A percentile compares a stretch with the other conserved stretches of the same genome.
Evolutionary conservation across 2,888 invertebrate species (phyloP).

Genomic region (Torymus texanus): DNA sequence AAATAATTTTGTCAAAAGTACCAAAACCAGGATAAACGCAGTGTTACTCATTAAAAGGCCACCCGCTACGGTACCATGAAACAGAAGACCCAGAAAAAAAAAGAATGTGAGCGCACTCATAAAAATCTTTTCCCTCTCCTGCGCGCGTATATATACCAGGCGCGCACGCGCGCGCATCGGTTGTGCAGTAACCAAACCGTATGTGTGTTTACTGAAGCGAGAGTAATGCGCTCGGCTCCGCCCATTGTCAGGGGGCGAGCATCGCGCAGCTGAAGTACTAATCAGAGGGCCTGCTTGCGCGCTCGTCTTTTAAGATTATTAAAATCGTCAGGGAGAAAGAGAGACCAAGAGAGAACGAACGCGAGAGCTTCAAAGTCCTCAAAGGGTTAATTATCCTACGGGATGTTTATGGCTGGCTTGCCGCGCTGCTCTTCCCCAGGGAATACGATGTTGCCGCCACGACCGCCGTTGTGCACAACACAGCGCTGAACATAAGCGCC

Average conservation of each 20-base stretch:
- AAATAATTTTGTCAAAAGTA: too few relatives aligned
- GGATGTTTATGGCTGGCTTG: slow-evolving; percentile 70
- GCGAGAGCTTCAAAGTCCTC: slow-evolving; percentile 70
- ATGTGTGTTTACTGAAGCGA: slow-evolving; percentile 46
- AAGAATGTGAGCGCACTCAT: too few relatives aligned
- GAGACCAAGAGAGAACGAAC: background rate
- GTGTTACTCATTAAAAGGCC: too few relatives aligned
- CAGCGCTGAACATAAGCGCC: background rate
- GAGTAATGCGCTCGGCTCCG: slow-evolving; percentile 32
- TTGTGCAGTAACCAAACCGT: slow-evolving; percentile 26
- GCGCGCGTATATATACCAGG: background rate
- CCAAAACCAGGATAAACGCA: too few relatives aligned
- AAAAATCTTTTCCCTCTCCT: too few relatives aligned
- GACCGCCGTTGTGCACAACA: background rate
- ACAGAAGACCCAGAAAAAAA: too few relatives aligned
- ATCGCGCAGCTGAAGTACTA: slow-evolving; percentile 65
- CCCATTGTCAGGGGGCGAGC: slow-evolving; percentile 44
- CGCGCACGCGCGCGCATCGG: slow-evolving; percentile 50
- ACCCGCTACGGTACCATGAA: too few relatives aligned
- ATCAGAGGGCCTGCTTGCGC: slow-evolving; percentile 60
- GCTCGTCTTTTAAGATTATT: slow-evolving; percentile 57
- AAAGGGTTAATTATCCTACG: slow-evolving; percentile 75
- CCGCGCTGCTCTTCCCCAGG: slow-evolving; percentile 7
- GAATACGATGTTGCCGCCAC: too few relatives aligned
- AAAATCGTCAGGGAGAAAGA: slow-evolving; percentile 48